Evolutionary conservation across 1,140 invertebrate genomes (phyloP).

Genomic region (Ruditapes philippinarum): DNA sequence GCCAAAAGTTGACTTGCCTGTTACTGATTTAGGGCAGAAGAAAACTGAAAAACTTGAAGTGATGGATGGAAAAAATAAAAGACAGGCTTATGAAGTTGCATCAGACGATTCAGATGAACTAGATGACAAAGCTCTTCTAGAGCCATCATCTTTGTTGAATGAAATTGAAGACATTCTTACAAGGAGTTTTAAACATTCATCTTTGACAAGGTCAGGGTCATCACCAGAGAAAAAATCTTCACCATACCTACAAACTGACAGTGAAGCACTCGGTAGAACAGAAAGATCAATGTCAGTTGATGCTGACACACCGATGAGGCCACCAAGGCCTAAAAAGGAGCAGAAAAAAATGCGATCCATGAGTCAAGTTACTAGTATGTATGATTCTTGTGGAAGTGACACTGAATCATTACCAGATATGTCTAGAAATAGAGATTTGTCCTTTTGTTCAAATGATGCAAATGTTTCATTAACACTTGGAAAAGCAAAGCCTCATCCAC

Average conservation of each 20-base stretch:
- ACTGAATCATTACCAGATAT: slow-evolving; percentile 62
- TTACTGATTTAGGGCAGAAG: neutral
- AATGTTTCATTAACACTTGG: slow-evolving; percentile 51
- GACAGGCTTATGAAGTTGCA: neutral
- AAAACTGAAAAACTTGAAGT: neutral
- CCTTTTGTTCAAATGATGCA: neutral
- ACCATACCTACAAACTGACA: neutral
- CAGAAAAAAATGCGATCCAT: slow-evolving; percentile 29
- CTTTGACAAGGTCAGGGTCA: slow-evolving; percentile 37
- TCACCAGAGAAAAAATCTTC: slow-evolving; percentile 61
- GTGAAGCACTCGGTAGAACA: neutral
- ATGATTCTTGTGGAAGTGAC: slow-evolving; percentile 60
- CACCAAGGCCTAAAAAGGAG: slow-evolving; percentile 62
- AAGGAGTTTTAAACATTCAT: slow-evolving; percentile 60
- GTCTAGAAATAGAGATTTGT: slow-evolving; percentile 19
- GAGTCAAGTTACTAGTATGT: slow-evolving; percentile 37
- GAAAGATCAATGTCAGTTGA: slow-evolving; percentile 54
- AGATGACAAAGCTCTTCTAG: slow-evolving; percentile 51
- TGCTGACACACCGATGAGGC: slow-evolving; percentile 24
- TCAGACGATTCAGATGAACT: slow-evolving; percentile 51
- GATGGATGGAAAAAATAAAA: neutral
- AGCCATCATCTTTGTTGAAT: slow-evolving; percentile 62
- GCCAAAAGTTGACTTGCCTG: neutral
- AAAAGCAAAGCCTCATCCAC: slow-evolving; percentile 58
- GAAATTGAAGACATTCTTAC: slow-evolving; percentile 68